phyloP scores from a whole-genome alignment of 2,113 vertebrate species.

The Mirounga angustirostris region DNA sequence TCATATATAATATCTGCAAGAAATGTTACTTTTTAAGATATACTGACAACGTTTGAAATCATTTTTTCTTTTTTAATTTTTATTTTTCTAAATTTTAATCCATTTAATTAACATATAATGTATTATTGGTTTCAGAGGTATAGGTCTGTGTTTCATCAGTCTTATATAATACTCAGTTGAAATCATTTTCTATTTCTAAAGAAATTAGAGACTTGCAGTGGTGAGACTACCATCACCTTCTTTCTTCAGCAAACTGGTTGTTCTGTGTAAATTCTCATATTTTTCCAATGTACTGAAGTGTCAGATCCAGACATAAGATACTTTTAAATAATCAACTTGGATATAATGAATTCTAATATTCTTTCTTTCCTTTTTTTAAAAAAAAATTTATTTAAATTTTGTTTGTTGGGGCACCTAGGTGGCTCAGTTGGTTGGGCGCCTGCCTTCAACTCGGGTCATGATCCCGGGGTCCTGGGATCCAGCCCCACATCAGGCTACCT shows the following conservation, averaged over 20 bases:
- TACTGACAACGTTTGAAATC: not conserved
- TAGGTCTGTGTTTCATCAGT: not conserved
- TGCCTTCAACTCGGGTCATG: too few species aligned
- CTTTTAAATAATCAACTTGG: not conserved
- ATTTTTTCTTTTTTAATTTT: not conserved
- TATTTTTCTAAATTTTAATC: not conserved
- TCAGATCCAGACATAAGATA: not conserved
- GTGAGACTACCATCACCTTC: not conserved
- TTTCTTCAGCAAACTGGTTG: not conserved
- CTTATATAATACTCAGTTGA: not conserved
- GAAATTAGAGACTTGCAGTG: not conserved
- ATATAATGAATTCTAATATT: not conserved
- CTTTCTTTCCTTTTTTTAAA: not conserved
- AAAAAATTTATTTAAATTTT: not conserved
- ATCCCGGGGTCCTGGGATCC: too few species aligned
- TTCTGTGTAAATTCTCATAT: not conserved
- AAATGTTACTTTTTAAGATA: not conserved
- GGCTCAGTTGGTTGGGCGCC: too few species aligned
- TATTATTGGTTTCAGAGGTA: not conserved
- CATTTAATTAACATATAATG: not conserved
- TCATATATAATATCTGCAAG: not conserved
- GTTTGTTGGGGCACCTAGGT: not conserved
- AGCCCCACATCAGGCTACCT: too few species aligned
- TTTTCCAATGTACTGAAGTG: not conserved
- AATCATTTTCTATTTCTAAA: conserved; percentile 39